phyloP scores from a whole-genome alignment of 2,113 vertebrate species.

The Motacilla alba region DNA sequence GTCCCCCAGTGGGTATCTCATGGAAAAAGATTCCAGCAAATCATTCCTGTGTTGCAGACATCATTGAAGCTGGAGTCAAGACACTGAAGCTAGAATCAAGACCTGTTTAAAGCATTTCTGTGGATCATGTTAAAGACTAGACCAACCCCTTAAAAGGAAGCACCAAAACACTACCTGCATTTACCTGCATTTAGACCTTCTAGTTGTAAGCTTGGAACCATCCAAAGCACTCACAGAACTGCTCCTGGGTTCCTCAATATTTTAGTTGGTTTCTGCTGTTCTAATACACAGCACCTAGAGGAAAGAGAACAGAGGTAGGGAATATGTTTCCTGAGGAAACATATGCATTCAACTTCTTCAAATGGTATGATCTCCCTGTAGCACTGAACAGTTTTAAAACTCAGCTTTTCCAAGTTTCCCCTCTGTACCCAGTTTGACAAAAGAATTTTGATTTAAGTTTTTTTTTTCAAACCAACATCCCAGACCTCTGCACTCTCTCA shows the following conservation, averaged over 20 bases:
- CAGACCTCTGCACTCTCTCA: not conserved
- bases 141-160: not conserved
- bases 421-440: not conserved
- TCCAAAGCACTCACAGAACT: not conserved
- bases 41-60: not conserved
- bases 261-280: not conserved
- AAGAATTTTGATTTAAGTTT: not conserved
- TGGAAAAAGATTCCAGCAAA: slow-evolving; percentile 10
- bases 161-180: not conserved
- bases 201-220: not conserved
- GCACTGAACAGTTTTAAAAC: not conserved
- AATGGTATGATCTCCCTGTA: not conserved
- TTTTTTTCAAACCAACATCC: not conserved
- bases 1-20: not conserved
- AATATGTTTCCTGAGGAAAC: not conserved
- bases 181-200: not conserved
- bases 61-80: not conserved
- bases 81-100: not conserved
- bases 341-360: not conserved
- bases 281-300: not conserved
- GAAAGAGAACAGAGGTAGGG: not conserved
- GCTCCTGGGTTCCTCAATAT: not conserved
- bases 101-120: not conserved
- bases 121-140: not conserved
- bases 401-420: not conserved